Base-by-base conservation (phyloP, 2,797 vertebrate species). In the Pseudopleuronectes americanus region DNA sequence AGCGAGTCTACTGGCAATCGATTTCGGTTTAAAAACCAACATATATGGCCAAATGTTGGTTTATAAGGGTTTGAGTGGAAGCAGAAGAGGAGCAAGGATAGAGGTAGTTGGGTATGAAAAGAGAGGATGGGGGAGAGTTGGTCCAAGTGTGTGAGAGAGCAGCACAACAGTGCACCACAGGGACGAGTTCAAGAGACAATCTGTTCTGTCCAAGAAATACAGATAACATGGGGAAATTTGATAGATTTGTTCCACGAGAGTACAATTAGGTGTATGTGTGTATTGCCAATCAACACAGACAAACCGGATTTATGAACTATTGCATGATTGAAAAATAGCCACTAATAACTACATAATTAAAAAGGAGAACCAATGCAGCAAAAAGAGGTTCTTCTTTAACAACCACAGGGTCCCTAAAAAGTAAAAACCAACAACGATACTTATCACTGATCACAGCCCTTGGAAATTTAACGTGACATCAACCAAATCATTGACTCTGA, bases 121-220 rank as follows among this genome's bases (percentile, higher is more conserved):
- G 60, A 73, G 19, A 56, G 36, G 67, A 64, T 24, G 57, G 80
- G 48, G 26, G 69, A 48, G 65, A 71, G 36, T 36, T 0, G 48
- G 64, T 63, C 77, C 84, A 86, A 89, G 77, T 83, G 74, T 79
- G 84, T 78, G 73, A 88, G 64, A 80, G 82, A 71, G 76, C 73
- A 86, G 48, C 77, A 84, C 61, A 86, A 83, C 71, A 77, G 77
- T 14, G 62, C 65, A 84, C 60, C 58, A 48, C 57, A 62, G 68
- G 65, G 57, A 63, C 16, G 36, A 71, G 70, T 64, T 80, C 79
- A 84, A 62, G 59, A 67, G 79, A 83, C 33, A 23, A 76, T 49
- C 71, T 71, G 43, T 78, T 71, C 70, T 54, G 33, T 74, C 70
- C 62, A 77, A 79, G 59, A 80, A 65, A 66, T 41, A 51, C 66